Base-by-base conservation (phyloP, 2,113 vertebrate genomes). In the Pygoscelis adeliae region DNA sequence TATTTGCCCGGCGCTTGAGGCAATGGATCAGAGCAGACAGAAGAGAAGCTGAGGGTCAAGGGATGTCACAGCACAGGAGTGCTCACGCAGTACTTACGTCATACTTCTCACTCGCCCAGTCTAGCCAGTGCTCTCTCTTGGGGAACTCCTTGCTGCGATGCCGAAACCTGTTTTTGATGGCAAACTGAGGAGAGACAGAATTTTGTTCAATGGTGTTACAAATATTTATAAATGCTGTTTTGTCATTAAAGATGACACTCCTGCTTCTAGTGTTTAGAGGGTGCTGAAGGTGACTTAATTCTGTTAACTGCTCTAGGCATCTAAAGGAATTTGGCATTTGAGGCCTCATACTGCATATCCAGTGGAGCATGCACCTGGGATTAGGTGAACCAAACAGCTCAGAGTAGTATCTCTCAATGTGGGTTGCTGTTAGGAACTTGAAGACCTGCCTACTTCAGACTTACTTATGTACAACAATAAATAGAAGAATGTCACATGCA, bases 61-160 rank as follows among this genome's bases (percentile, higher is more conserved):
- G 16, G 20, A 15, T 23, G 9, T 23, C 38, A 34, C 2, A 1
- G 63, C 32, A 72, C 11, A 73, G 25, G 49, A 85, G 40, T 6
- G 11, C 12, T 32, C n/a, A 18, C 0, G 2, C 20, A 44, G 19
- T 55, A 97, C 98, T 97, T 97, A 99, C 99, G 0, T 99, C 97
- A 38, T 99, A 99, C 83, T 99, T 99, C 40, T 99, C 99, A 15
- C 94, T 98, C 6, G 99, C 99, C 99, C 99, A 99, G 98, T 99
- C 99, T 96, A 99, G 96, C 99, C 99, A 99, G 97, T 99, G 99
- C 19, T 98, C 85, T 94, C 98, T 99, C 97, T 99, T 99, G 42
- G 99, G 99, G 86, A 93, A 98, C 22, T 73, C 5, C 4, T 97
- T 98, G 97, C 99, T 98, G 92, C 98, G 98, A 96, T 99, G 99